These are phyloP conservation scores for Minunthozetes semirufus DNA, from an alignment of 2,888 invertebrate species.

Conservation along the genomic window DNA sequence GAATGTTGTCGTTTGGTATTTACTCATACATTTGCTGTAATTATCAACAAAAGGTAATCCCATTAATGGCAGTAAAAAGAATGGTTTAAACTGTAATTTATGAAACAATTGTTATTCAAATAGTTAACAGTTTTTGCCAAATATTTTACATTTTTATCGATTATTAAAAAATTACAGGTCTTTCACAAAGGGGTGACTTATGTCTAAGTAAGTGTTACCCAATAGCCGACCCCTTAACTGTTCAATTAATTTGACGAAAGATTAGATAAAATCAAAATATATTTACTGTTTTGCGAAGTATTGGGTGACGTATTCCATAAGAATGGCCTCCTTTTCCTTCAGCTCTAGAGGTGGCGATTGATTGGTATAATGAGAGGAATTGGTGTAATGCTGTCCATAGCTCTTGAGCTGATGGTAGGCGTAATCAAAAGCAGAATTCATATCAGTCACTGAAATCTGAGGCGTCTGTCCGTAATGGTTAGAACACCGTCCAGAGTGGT, in stretches of 20 bases:
- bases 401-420: slow-evolving; percentile 2
- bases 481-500: slow-evolving; percentile 2
- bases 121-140: no score
- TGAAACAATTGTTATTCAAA: no score
- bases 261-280: background rate
- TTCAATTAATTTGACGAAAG: no score
- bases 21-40: slow-evolving; percentile 33
- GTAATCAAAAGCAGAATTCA: slow-evolving; percentile 33
- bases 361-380: background rate
- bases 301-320: slow-evolving; percentile 34
- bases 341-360: background rate
- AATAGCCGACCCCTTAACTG: no score
- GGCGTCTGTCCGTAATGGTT: slow-evolving; percentile 32
- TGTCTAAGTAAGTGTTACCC: no score
- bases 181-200: no score
- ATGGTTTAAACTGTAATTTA: background rate
- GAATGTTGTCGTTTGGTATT: slow-evolving; percentile 25
- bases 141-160: no score
- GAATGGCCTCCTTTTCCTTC: slow-evolving; percentile 34
- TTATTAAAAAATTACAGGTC: no score
- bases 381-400: slow-evolving; percentile 20
- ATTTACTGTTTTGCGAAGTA: slow-evolving; percentile 35
- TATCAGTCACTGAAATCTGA: background rate
- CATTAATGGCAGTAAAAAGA: background rate
- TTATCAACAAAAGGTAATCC: background rate